Conservation (phyloP, 30 jellyfish, hydroid and myxozoan species). For the Catostylus mosaicus region DNA sequence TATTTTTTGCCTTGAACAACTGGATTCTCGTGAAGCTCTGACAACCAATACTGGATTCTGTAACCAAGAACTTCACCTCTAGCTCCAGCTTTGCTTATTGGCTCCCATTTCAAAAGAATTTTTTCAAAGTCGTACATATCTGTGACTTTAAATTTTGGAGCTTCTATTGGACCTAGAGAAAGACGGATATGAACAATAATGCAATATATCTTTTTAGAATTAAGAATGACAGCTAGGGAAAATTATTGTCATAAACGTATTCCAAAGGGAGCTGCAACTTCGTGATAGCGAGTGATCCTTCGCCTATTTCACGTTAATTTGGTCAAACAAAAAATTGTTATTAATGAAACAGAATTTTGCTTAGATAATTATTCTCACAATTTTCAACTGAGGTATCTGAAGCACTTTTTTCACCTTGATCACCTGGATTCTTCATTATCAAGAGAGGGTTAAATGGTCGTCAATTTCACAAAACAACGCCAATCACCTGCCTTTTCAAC, state of each 20-base stretch:
- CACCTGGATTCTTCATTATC: too few species aligned
- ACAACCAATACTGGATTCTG: conserved; percentile 28
- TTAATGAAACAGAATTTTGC: not conserved
- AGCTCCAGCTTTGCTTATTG: conserved; percentile 20
- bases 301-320: not conserved
- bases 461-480: too few species aligned
- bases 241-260: not conserved
- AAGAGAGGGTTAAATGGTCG: too few species aligned
- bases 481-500: too few species aligned
- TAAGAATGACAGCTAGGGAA: too few species aligned
- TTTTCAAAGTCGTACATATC: conserved; percentile 41
- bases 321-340: not conserved
- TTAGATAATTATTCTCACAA: too few species aligned
- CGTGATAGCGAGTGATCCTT: not conserved
- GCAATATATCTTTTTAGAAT: too few species aligned
- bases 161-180: conserved; percentile 34
- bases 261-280: not conserved
- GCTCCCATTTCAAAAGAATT: conserved; percentile 18
- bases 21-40: conserved; percentile 25
- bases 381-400: too few species aligned
- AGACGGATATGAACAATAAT: too few species aligned
- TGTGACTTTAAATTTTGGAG: conserved; percentile 28
- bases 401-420: too few species aligned
- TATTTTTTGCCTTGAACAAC: not conserved
- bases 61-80: conserved; percentile 66